phyloP scores from a whole-genome alignment of 2,113 vertebrate species.

The Trogon melanurus region DNA sequence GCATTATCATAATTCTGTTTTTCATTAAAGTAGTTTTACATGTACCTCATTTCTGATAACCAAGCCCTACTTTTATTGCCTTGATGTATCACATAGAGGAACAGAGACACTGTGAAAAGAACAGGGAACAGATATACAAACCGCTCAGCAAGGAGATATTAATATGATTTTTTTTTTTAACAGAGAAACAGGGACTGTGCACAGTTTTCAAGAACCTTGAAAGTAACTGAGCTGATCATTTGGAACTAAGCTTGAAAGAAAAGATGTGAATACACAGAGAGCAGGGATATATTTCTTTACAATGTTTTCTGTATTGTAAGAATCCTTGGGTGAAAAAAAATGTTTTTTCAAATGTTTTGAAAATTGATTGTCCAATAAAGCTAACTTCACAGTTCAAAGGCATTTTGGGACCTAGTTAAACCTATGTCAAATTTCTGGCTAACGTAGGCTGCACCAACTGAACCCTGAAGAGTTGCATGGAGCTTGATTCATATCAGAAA shows the following conservation, averaged over 20 bases:
- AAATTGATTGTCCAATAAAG: not conserved
- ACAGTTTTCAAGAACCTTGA: not conserved
- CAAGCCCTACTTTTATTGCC: not conserved
- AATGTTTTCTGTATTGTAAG: not conserved
- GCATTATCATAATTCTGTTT: not conserved
- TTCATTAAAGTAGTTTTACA: not conserved
- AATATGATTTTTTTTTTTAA: not conserved
- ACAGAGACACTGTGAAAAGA: not conserved
- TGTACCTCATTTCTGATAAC: not conserved
- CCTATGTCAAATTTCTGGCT: not conserved
- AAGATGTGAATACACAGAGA: not conserved
- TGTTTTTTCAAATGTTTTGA: not conserved
- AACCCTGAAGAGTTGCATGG: not conserved
- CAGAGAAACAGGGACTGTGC: not conserved
- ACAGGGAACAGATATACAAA: not conserved
- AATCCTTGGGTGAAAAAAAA: not conserved
- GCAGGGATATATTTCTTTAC: not conserved
- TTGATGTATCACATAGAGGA: not conserved
- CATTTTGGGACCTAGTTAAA: not conserved
- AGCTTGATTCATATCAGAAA: not conserved
- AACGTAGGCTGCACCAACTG: not conserved
- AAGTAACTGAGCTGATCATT: not conserved
- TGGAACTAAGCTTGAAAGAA: not conserved
- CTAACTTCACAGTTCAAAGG: not conserved
- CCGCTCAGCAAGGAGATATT: not conserved